phyloP scores from a whole-genome alignment of 2,113 vertebrate species.

The Hippolais icterina region DNA sequence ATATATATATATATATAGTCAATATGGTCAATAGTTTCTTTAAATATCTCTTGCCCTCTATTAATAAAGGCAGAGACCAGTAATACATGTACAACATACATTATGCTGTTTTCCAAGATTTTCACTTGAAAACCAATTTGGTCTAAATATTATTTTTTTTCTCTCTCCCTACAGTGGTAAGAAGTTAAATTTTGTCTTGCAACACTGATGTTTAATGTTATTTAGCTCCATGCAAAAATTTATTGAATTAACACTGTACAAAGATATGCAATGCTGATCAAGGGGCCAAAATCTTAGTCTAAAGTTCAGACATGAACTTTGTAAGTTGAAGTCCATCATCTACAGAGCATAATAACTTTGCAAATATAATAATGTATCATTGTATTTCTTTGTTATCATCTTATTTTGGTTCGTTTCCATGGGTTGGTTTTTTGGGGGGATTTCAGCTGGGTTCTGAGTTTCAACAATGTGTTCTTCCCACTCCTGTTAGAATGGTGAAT shows the following conservation, averaged over 20 bases:
- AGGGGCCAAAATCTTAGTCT: neutral
- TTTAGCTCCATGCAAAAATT: neutral
- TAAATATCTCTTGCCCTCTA: neutral
- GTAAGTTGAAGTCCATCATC: neutral
- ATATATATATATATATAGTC: neutral
- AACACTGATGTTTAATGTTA: neutral
- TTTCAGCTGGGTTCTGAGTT: neutral
- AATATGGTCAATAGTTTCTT: neutral
- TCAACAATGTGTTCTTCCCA: neutral
- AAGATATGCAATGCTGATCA: neutral
- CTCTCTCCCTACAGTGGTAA: neutral
- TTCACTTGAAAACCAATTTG: neutral
- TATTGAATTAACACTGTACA: neutral
- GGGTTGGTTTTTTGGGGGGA: rapidly evolving
- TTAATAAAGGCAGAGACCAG: neutral
- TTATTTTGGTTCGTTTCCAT: neutral
- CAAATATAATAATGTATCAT: neutral
- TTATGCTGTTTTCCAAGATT: neutral
- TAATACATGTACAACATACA: neutral
- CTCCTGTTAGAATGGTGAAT: neutral
- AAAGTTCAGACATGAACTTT: neutral
- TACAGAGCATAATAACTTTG: neutral
- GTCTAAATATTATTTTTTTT: neutral
- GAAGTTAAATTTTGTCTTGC: neutral
- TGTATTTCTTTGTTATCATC: neutral